A percentile compares a stretch with the other conserved stretches of the same genome.
phyloP scores from a whole-genome alignment of 2,797 vertebrate species.

The Arctocebus calabarensis region DNA sequence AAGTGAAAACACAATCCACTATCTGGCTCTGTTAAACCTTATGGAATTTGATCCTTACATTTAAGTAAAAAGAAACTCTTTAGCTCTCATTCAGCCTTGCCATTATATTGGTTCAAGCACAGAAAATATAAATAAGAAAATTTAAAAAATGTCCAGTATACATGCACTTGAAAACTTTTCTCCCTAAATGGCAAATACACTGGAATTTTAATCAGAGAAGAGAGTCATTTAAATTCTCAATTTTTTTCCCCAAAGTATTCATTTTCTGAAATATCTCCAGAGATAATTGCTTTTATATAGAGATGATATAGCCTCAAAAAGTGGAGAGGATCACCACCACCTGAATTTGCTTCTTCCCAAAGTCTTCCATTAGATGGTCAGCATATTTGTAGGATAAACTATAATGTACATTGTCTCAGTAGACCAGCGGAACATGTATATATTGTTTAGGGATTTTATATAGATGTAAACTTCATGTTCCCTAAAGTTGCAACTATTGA shows the following conservation, averaged over 20 bases:
- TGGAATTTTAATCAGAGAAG: constrained; percentile 74
- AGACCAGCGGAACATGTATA: background rate
- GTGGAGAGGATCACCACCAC: background rate
- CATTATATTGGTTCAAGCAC: background rate
- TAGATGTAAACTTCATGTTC: background rate
- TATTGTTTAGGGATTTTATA: background rate
- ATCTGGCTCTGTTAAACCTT: background rate
- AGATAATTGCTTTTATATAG: constrained; percentile 64
- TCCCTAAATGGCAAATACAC: background rate
- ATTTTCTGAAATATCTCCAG: constrained; percentile 78
- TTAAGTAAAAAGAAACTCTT: constrained; percentile 11
- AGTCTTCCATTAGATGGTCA: constrained; percentile 45
- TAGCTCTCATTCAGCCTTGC: background rate
- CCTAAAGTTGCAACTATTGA: background rate
- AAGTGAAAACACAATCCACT: constrained; percentile 5
- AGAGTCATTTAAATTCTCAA: constrained; percentile 79
- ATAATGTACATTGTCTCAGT: background rate
- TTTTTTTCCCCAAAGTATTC: constrained; percentile 68
- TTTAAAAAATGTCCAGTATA: constrained; percentile 27
- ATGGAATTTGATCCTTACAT: background rate
- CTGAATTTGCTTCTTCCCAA: constrained; percentile 58
- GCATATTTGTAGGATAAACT: background rate
- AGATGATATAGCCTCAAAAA: constrained; percentile 60
- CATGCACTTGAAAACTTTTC: constrained; percentile 65
- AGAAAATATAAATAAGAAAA: constrained; percentile 81